Conservation (phyloP, 64 coral and sea anemone genomes). For the Pocillopora damicornis region DNA sequence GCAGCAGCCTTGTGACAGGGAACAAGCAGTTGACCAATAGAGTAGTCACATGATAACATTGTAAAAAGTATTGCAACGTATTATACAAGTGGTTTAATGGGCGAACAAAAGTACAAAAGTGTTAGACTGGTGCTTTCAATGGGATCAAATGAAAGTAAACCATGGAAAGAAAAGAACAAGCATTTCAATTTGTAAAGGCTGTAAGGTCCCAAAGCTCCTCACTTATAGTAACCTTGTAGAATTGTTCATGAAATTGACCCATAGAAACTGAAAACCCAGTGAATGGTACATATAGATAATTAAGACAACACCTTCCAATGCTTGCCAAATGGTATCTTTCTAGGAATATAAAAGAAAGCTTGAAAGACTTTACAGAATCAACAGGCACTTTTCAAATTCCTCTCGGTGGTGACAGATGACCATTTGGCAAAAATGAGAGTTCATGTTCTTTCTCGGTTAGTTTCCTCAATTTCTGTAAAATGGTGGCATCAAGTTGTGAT, state of each 20-base stretch:
- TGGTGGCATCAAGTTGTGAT: slow-evolving; percentile 58
- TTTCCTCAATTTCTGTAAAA: slow-evolving; percentile 74
- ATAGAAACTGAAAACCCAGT: slow-evolving; percentile 48
- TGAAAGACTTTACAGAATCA: slow-evolving; percentile 78
- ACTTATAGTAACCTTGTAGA: slow-evolving; percentile 54
- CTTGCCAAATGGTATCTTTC: slow-evolving; percentile 73
- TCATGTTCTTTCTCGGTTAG: slow-evolving; percentile 74
- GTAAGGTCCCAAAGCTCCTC: slow-evolving; percentile 69
- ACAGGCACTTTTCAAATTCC: slow-evolving; percentile 81
- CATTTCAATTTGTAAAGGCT: slow-evolving; percentile 55
- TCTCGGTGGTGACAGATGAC: slow-evolving; percentile 75
- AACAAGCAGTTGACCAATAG: slow-evolving; percentile 23
- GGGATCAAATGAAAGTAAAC: slow-evolving; percentile 43
- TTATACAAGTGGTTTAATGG: slow-evolving; percentile 27
- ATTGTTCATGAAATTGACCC: slow-evolving; percentile 53
- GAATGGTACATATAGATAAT: slow-evolving; percentile 71
- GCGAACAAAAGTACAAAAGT: slow-evolving; percentile 10
- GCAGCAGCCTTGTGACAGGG: slow-evolving; percentile 38
- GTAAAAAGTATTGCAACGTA: slow-evolving; percentile 32
- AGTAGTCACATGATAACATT: slow-evolving; percentile 41
- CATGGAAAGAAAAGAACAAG: slow-evolving; percentile 48
- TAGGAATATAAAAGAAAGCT: slow-evolving; percentile 47
- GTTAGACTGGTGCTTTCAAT: slow-evolving; percentile 39
- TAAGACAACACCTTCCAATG: slow-evolving; percentile 59
- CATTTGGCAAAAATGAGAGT: slow-evolving; percentile 75